Base-by-base conservation (phyloP, 2,888 invertebrate species). In the Drosophila nigricruria region DNA sequence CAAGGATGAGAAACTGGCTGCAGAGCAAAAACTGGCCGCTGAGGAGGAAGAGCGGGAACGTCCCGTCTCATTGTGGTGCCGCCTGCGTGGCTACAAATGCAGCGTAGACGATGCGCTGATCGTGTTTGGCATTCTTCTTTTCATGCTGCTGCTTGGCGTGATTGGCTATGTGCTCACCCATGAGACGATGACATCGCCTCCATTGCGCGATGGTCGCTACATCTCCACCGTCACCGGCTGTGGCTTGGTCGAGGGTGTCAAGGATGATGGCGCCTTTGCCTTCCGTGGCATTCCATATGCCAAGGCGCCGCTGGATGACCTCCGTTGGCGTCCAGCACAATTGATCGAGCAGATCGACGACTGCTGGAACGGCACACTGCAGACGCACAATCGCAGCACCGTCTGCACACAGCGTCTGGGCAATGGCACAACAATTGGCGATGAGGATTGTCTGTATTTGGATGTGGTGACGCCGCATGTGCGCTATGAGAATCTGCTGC, bases 271-370 rank as follows among this genome's bases (percentile, higher is more conserved):
- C 40, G 96, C 96, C 0, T 96, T 96, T 83, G 96, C 96, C 16
- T 97, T 97, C 93, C 95, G 96, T 50, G 96, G 97, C 60, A 96
- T 97, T 69, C 97, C 97, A 0, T 97, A 96, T 91, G 97, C 97
- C 4, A 92, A 95, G 25, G 95, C 96, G 5, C 97, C 97, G 0
- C 89, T 96, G 0, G 94, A 94, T 3, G 94, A 95, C 30, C 94
- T 94, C 49, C 94, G 97, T 74, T 97, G 96, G 94, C 94, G 95
- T 38, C 94, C 95, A 14, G 96, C 97, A 0, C 94, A 95, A 81
- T 93, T 95, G 1, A 92, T 97, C 34, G 93, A 95, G 69, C 94
- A 94, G 57, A 93, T 97, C 61, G 95, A 95, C 4, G 94, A 95
- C 81, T 97, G 97, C 91, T 97, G 97, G 97, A 96, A 96, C 86